phyloP scores from a whole-genome alignment of 1,140 invertebrate species.

The Philopotamus ludificatus region DNA sequence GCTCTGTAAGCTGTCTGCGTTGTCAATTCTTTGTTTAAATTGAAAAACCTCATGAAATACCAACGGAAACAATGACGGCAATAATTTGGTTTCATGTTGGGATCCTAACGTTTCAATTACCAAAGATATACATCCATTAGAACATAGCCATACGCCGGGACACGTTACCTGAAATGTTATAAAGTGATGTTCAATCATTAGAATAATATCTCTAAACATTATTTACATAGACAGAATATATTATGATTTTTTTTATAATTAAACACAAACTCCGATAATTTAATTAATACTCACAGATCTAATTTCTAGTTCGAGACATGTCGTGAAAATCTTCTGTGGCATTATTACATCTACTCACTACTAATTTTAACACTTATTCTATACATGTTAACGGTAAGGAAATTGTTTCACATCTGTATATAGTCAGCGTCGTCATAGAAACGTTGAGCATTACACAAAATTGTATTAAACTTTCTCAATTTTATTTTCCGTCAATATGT shows the following conservation, averaged over 20 bases:
- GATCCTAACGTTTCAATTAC: conserved; percentile 61
- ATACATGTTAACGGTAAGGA: too few relatives aligned
- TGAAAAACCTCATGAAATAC: conserved; percentile 64
- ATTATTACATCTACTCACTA: too few relatives aligned
- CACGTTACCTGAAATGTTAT: conserved; percentile 61
- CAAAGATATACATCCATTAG: conserved; percentile 66
- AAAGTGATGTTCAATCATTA: neutral
- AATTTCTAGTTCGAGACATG: conserved; percentile 13
- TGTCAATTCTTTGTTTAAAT: conserved; percentile 62
- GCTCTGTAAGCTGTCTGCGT: conserved; percentile 43
- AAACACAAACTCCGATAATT: neutral
- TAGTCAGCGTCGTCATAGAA: too few relatives aligned
- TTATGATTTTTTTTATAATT: neutral
- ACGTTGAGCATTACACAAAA: too few relatives aligned
- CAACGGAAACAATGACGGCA: conserved; percentile 64
- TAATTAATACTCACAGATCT: neutral
- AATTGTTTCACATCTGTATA: too few relatives aligned
- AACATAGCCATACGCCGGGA: conserved; percentile 73
- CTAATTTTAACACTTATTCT: too few relatives aligned
- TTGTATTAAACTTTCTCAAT: too few relatives aligned
- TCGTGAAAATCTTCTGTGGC: conserved; percentile 1
- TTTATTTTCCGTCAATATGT: too few relatives aligned
- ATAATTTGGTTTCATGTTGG: conserved; percentile 58
- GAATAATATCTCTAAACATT: too few relatives aligned
- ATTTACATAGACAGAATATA: neutral